Conservation (phyloP, 2,888 invertebrate species). For the Rhamphomyia laevipes region DNA sequence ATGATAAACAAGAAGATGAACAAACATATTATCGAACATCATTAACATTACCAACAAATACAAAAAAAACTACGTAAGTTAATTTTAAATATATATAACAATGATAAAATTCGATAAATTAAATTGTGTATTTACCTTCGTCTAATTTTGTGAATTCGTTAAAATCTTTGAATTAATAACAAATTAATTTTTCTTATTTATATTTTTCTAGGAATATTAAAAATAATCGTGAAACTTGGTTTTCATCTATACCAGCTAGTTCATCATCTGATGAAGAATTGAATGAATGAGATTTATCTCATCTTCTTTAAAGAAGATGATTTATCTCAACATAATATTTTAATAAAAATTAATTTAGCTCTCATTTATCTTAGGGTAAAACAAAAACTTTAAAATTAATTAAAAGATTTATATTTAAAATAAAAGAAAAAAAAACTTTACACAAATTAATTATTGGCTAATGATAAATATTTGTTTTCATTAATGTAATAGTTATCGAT, state of each 20-base stretch:
- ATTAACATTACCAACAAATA: conserved; percentile 52
- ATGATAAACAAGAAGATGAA: conserved; percentile 35
- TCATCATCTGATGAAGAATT: conserved; percentile 39
- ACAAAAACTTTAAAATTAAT: neutral
- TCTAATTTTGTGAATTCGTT: no score
- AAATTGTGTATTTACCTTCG: no score
- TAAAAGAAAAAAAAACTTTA: no score
- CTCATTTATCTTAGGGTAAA: neutral
- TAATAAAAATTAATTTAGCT: neutral
- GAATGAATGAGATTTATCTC: conserved; percentile 39
- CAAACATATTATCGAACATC: conserved; percentile 49
- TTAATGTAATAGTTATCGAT: no score
- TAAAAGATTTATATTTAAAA: neutral
- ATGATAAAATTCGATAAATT: no score
- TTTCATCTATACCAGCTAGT: conserved; percentile 51
- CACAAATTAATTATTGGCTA: neutral
- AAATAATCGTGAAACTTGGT: conserved; percentile 48
- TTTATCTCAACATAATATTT: neutral
- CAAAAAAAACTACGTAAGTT: conserved; percentile 38
- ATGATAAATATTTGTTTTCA: no score
- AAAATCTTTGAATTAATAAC: neutral
- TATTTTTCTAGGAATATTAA: conserved; percentile 34
- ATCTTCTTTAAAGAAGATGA: conserved; percentile 31
- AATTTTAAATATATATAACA: neutral
- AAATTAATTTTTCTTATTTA: neutral